Percentiles rank a stretch among this genome's conserved stretches.
Evolutionary conservation across 2,113 vertebrate genomes (phyloP).

Genomic region (Atlantisia rogersi): DNA sequence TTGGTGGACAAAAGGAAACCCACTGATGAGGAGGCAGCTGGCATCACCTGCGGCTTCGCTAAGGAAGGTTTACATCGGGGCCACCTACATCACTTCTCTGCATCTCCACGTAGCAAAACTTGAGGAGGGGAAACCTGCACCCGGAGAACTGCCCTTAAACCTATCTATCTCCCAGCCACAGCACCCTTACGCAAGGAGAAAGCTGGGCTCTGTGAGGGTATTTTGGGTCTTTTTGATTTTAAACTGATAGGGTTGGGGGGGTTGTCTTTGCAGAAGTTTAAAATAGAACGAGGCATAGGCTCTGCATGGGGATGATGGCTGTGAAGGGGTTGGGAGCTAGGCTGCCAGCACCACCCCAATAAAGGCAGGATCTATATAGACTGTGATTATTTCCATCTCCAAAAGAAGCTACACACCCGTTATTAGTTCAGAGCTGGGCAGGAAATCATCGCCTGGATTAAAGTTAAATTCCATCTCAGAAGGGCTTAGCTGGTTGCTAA

Average conservation of each 20-base stretch:
- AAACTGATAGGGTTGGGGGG: not conserved
- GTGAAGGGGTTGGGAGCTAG: not conserved
- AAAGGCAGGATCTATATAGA: slow-evolving; percentile 26
- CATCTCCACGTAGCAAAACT: slow-evolving; percentile 11
- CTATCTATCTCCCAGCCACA: not conserved
- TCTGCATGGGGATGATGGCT: not conserved
- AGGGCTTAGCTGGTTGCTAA: slow-evolving; percentile 50
- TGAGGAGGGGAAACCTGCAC: not conserved
- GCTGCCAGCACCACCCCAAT: slow-evolving; percentile 16
- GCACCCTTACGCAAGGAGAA: not conserved
- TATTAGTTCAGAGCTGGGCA: slow-evolving; percentile 33
- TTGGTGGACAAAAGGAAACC: not conserved
- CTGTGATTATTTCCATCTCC: slow-evolving; percentile 59
- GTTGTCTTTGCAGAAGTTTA: not conserved
- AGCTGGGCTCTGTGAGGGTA: not conserved
- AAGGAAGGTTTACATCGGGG: not conserved
- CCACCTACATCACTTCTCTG: not conserved
- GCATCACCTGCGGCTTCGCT: not conserved
- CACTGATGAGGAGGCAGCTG: not conserved
- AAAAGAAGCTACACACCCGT: slow-evolving; percentile 51
- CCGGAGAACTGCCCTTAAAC: not conserved
- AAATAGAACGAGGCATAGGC: not conserved
- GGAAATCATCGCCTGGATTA: slow-evolving; percentile 66
- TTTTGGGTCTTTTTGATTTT: not conserved
- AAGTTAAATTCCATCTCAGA: slow-evolving; percentile 69